Percentiles rank a stretch among this genome's conserved stretches.
phyloP scores from a whole-genome alignment of 2,797 vertebrate species.

The Coccyzus lansbergi region DNA sequence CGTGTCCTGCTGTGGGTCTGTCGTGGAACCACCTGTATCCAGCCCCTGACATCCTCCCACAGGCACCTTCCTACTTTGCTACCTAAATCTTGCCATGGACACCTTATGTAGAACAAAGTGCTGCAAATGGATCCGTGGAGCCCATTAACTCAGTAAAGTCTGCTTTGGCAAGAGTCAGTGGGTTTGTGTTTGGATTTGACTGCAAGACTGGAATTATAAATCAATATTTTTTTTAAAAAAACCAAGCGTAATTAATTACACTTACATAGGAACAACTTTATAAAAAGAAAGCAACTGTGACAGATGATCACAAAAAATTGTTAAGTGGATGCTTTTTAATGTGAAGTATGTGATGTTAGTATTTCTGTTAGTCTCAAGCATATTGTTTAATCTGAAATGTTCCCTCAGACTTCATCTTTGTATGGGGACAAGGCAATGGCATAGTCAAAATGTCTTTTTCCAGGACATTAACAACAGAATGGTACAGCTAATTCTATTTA shows the following conservation, averaged over 20 bases:
- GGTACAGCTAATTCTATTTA: neutral
- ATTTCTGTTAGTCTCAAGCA: neutral
- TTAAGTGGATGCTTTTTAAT: neutral
- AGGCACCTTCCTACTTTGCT: rapidly evolving
- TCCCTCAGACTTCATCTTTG: neutral
- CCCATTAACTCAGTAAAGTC: neutral
- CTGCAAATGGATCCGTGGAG: neutral
- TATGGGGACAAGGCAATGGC: neutral
- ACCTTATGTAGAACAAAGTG: neutral
- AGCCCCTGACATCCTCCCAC: neutral
- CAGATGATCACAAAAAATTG: neutral
- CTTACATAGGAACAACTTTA: neutral
- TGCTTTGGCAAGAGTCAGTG: neutral
- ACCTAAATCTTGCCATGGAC: neutral
- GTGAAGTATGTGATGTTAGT: neutral
- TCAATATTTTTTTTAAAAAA: neutral
- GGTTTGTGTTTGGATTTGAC: neutral
- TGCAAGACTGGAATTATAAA: neutral
- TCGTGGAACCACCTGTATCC: neutral
- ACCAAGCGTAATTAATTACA: neutral
- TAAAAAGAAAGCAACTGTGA: neutral
- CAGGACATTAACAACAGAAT: neutral
- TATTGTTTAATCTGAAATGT: neutral
- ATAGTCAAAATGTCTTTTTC: neutral
- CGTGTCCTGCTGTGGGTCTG: neutral